Percentiles rank a stretch among this genome's conserved stretches.
Evolutionary conservation across 2,888 invertebrate species (phyloP).

Genomic region (Perizoma affinitatum): DNA sequence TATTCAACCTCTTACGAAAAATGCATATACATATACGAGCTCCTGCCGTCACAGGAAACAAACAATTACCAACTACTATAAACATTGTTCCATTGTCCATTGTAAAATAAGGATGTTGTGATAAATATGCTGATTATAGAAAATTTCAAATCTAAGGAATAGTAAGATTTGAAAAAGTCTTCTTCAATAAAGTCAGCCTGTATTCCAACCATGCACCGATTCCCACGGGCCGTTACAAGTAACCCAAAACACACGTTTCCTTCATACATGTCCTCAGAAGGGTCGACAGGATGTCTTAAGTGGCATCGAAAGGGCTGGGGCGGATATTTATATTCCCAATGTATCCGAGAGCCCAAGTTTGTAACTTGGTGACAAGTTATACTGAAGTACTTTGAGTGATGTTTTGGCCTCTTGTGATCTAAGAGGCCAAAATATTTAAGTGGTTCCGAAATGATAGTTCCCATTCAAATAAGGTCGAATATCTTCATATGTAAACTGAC

Average conservation of each 20-base stretch:
- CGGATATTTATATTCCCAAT: conserved; percentile 79
- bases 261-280: conserved; percentile 44
- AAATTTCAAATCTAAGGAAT: no score
- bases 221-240: conserved; percentile 51
- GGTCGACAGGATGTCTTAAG: conserved; percentile 74
- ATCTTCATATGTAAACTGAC: neutral
- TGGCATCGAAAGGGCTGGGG: conserved; percentile 71
- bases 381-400: conserved; percentile 53
- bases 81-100: no score
- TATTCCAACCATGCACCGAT: conserved; percentile 30
- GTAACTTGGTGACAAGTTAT: conserved; percentile 60
- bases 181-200: conserved; percentile 15
- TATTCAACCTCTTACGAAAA: no score
- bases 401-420: conserved; percentile 38
- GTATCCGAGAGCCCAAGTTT: conserved; percentile 68
- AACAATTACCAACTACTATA: no score
- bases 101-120: no score
- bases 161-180: conserved; percentile 12
- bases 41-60: no score
- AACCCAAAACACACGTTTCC: conserved; percentile 56
- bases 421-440: conserved; percentile 23
- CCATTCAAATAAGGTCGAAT: neutral
- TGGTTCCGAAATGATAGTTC: conserved; percentile 11
- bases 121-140: no score
- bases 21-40: no score